Evolutionary conservation across 2,113 vertebrate genomes (phyloP).

Genomic region (Brevimyrus niger): DNA sequence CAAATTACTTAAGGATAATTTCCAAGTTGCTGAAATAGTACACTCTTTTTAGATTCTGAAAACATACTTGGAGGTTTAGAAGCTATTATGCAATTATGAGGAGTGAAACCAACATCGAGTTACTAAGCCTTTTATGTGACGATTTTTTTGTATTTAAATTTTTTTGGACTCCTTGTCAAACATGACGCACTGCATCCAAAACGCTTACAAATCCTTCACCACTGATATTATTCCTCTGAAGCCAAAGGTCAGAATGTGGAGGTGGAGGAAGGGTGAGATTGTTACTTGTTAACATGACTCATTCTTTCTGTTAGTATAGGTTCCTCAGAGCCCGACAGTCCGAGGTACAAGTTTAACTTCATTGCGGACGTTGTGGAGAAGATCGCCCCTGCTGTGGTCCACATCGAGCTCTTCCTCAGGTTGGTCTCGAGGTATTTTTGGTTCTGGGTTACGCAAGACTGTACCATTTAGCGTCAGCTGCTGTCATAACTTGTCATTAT

Average conservation of each 20-base stretch:
- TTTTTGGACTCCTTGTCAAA: not conserved
- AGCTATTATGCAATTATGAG: not conserved
- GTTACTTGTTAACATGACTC: conserved; percentile 47
- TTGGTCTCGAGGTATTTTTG: conserved; percentile 33
- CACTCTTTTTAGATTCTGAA: not conserved
- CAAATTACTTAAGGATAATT: not conserved
- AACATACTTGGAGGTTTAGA: not conserved
- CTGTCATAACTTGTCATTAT: not conserved
- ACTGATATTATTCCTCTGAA: not conserved
- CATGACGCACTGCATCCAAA: not conserved
- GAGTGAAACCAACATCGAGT: not conserved
- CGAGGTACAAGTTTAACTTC: conserved; percentile 91
- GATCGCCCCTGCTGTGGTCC: conserved; percentile 90
- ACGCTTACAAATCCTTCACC: not conserved
- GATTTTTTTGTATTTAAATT: not conserved
- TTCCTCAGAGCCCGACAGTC: conserved; percentile 71
- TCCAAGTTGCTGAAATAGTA: not conserved
- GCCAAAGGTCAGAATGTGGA: not conserved
- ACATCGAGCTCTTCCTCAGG: conserved; percentile 89
- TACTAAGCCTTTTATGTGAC: not conserved
- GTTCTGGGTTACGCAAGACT: not conserved
- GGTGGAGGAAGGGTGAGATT: not conserved
- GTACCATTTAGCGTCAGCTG: not conserved
- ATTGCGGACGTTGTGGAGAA: conserved; percentile 94
- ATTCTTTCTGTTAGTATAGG: conserved; percentile 73